phyloP scores from a whole-genome alignment of 2,888 invertebrate species.

The Rhamphomyia laevipes region DNA sequence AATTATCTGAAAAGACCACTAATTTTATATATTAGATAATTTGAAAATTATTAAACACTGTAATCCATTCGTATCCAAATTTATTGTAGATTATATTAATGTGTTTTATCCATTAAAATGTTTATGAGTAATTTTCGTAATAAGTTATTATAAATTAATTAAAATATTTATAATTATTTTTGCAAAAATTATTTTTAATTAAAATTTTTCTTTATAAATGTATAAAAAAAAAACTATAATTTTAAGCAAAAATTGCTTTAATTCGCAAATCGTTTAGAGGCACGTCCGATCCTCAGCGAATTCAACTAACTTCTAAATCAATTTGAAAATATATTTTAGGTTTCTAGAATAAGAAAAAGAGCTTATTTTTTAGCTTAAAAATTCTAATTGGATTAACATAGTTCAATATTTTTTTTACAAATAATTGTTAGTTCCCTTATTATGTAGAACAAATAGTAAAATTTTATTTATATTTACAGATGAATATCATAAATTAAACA shows the following conservation, averaged over 20 bases:
- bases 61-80: neutral
- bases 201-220: slow-evolving; percentile 6
- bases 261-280: slow-evolving; percentile 15
- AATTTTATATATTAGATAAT: too few relatives aligned
- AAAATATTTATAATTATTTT: too few relatives aligned
- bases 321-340: slow-evolving; percentile 20
- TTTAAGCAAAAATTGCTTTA: neutral
- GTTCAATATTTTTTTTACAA: neutral
- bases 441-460: too few relatives aligned
- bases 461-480: too few relatives aligned
- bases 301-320: slow-evolving; percentile 28
- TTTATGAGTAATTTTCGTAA: too few relatives aligned
- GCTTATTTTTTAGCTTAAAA: slow-evolving; percentile 13
- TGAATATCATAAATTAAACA: neutral
- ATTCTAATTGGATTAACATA: slow-evolving; percentile 33
- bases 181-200: neutral
- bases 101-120: too few relatives aligned
- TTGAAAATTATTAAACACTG: neutral
- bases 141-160: too few relatives aligned
- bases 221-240: slow-evolving; percentile 2
- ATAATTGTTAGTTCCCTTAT: too few relatives aligned
- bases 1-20: too few relatives aligned
- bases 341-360: slow-evolving; percentile 21
- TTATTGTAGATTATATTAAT: too few relatives aligned
- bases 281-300: slow-evolving; percentile 35